Evolutionary conservation across 2,888 invertebrate genomes (phyloP).

Genomic region (Minunthozetes semirufus): DNA sequence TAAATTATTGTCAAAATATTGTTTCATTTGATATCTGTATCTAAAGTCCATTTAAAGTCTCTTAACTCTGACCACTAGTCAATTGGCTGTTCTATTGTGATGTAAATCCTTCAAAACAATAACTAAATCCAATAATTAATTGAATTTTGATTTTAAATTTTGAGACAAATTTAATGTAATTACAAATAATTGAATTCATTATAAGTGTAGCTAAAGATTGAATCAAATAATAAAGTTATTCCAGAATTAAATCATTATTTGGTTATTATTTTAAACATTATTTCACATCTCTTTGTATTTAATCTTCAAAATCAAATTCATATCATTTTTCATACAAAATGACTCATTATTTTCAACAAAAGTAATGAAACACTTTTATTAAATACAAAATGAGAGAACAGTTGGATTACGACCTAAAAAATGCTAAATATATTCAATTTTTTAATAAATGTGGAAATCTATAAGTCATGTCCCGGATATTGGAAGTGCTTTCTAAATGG

Average conservation of each 20-base stretch:
- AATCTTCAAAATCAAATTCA: not conserved
- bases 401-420: not conserved
- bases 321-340: not conserved
- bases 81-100: not conserved
- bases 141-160: not conserved
- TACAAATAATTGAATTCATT: not conserved
- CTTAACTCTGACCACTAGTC: constrained; percentile 2
- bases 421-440: not conserved
- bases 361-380: not conserved
- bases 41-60: not conserved
- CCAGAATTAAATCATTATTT: not conserved
- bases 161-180: not conserved
- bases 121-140: not conserved
- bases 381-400: not conserved
- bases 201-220: constrained; percentile 16
- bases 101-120: not conserved
- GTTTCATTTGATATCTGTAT: not conserved
- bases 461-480: constrained; percentile 33
- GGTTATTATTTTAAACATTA: not conserved
- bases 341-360: not conserved
- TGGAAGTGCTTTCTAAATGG: constrained; percentile 37
- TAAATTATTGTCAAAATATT: not conserved
- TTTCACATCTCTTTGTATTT: not conserved
- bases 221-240: constrained; percentile 7
- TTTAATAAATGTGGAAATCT: not conserved